phyloP scores from a whole-genome alignment of 2,797 vertebrate species.

The Amazona finschi region DNA sequence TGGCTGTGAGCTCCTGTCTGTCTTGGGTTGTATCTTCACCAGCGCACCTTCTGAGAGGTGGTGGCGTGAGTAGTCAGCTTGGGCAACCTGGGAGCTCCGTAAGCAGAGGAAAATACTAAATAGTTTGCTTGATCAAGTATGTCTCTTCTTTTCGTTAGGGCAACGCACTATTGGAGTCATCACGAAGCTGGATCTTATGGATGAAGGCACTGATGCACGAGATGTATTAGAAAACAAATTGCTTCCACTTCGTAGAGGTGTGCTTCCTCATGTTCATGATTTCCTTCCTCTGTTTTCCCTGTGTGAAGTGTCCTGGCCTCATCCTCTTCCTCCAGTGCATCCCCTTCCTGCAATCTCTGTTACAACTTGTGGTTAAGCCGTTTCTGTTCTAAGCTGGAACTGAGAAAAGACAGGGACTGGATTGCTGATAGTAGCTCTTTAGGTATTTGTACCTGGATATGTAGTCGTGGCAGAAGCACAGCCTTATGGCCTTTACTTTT shows the following conservation, averaged over 20 bases:
- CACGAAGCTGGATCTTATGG: slow-evolving; percentile 91
- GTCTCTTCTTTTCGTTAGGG: slow-evolving; percentile 57
- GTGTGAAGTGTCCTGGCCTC: neutral
- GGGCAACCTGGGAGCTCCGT: neutral
- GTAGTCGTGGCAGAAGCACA: neutral
- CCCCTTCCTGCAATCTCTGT: neutral
- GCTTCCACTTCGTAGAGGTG: slow-evolving; percentile 86
- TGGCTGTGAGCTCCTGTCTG: neutral
- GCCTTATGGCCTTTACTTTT: neutral
- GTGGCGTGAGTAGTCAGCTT: neutral
- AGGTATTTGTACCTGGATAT: neutral
- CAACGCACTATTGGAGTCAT: slow-evolving; percentile 88
- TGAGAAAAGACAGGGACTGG: neutral
- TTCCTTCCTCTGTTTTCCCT: neutral
- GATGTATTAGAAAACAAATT: slow-evolving; percentile 89
- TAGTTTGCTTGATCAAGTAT: neutral
- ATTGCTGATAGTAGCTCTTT: neutral
- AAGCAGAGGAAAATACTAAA: neutral
- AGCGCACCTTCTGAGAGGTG: neutral
- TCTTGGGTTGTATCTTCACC: neutral
- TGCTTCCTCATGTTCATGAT: neutral
- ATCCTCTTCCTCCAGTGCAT: neutral
- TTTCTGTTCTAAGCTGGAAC: neutral
- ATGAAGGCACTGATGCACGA: slow-evolving; percentile 87
- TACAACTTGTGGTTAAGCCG: neutral